Conservation (phyloP, 2,888 invertebrate genomes). For the Acronicta leporina region DNA sequence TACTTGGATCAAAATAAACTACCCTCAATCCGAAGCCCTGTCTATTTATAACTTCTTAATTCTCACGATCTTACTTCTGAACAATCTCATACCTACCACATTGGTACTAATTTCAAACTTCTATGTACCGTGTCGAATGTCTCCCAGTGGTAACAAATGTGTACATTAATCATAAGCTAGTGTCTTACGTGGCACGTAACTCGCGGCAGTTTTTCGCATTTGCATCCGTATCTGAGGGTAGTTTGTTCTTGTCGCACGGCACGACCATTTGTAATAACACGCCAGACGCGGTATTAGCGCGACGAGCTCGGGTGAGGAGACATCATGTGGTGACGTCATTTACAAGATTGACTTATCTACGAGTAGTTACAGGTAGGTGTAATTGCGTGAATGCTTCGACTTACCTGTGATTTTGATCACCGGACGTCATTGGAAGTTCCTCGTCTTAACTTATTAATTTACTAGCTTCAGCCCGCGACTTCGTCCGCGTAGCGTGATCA, state of each 20-base stretch:
- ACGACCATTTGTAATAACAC: conserved; percentile 35
- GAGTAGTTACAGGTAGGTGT: conserved; percentile 19
- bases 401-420: background rate
- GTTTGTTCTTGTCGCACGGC: conserved; percentile 30
- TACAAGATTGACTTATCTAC: conserved; percentile 4
- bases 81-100: background rate
- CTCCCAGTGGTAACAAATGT: conserved; percentile 22
- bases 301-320: conserved; percentile 12
- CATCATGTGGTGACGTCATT: conserved; percentile 12
- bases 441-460: too few relatives aligned
- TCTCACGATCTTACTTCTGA: too few relatives aligned
- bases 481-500: too few relatives aligned
- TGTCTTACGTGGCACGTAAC: conserved; percentile 18
- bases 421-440: too few relatives aligned
- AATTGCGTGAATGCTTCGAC: conserved; percentile 7
- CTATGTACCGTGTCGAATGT: background rate
- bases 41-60: too few relatives aligned
- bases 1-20: too few relatives aligned
- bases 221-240: conserved; percentile 48
- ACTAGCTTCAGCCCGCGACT: too few relatives aligned
- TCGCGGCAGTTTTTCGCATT: conserved; percentile 42
- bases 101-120: background rate
- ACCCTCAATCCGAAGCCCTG: too few relatives aligned
- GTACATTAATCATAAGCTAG: conserved; percentile 32
- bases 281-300: conserved; percentile 17